Base-by-base conservation (phyloP, 1,140 invertebrate species). In the Metopolophium dirhodum region DNA sequence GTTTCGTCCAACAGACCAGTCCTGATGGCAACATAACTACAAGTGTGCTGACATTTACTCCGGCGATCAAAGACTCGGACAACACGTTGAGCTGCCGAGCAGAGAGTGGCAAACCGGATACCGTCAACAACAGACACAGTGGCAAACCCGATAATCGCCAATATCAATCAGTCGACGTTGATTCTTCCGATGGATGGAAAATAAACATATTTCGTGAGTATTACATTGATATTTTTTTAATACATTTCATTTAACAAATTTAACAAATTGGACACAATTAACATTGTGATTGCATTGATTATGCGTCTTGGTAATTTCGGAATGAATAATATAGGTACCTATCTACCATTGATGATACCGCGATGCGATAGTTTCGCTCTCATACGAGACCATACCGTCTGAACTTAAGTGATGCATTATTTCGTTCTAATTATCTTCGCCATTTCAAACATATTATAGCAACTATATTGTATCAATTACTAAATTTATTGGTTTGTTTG, bases 161-260 rank as follows among this genome's bases (percentile, higher is more conserved):
- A 49, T 26, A 4, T 18, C 47, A 77, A 14, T 18, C 91, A 14
- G 49, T 37, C 22, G 77, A 93, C 14, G 37, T 86, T 7, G 82
- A 85, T 49, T 96, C 97, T 94, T 96, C 97, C 94, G 96, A 97
- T 94, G 96, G 95, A 93, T 96, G 96, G 96, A 96, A 97, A 95
- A 96, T 98, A 94, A 97, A 98, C 95, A 97, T 98, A 95, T 96
- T 98, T 95, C 98, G 98, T 98, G 96, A 98, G 97, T 97, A 30
- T 54, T n/a, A n/a, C 45, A 26, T 45, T 41, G 4, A 41, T 4
- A 41, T 41, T 41, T 41, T 41, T 41, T 41, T 41, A 41, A 41
- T 41, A 41, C 41, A 41, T 41, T 41, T 37, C 37, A 37, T 37
- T 37, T n/a, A n/a, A n/a, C n/a, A n/a, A n/a, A n/a, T n/a, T n/a